Base-by-base conservation (phyloP, 2,888 invertebrate genomes). In the Limnephilus rhombicus region DNA sequence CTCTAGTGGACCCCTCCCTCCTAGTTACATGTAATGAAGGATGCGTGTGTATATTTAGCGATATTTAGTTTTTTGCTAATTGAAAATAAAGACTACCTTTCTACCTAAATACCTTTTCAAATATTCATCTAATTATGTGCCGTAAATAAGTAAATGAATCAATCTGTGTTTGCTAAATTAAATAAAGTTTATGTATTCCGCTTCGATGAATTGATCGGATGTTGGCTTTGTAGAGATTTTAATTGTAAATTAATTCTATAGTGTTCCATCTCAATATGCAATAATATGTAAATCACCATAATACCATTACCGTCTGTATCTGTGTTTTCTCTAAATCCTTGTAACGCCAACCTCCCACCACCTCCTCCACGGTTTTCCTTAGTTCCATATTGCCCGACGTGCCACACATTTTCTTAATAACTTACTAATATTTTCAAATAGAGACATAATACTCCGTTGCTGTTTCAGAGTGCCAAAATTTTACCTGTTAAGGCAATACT, bases 11-110 rank as follows among this genome's bases (percentile, higher is more conserved):
- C 80, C 90, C 85, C 85, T 81, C 88, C 89, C 83, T 93, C 85
- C 83, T 93, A 93, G 91, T 91, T 91, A 90, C 92, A 87, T 89
- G 93, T 92, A 88, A 93, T 91, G 37, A 37, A 37, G 37, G 24
- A 92, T 90, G 90, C 87, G 90, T 90, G 92, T 91, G 92, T 93
- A 93, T 93, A 93, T 92, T 93, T 92, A 93, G 93, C 93, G 93
- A 93, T 93, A 92, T 92, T 93, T 95, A 95, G 95, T 95, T 95
- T 96, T 95, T 95, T 95, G 95, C 95, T 95, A 95, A 93, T 93
- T 93, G 93, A 94, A 95, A 95, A 95, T 96, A 95, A 96, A 96
- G 96, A 96, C 96, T 91, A 86, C 92, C 91, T 92, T 93, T 91
- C 31, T 31, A 31, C 31, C 31, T 31, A 31, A 31, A 31, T 31